These are phyloP conservation scores for Hydropsyche tenuis DNA, from an alignment of 1,140 invertebrate species.

Conservation along the genomic window DNA sequence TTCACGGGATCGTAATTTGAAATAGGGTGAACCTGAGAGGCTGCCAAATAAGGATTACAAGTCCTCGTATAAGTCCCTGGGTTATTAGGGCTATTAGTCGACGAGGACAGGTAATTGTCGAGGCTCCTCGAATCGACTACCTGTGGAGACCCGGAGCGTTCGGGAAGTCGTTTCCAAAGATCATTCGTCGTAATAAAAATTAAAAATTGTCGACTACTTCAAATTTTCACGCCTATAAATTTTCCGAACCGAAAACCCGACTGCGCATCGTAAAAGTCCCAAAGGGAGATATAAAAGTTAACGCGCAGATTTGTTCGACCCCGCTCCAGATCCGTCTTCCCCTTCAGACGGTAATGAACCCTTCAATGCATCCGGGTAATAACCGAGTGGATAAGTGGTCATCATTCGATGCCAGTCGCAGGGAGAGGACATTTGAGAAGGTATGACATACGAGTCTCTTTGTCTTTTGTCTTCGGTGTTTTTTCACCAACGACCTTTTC, in stretches of 20 bases:
- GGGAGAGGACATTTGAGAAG: slow-evolving; percentile 1
- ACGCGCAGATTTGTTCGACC: slow-evolving; percentile 1
- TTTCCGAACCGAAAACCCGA: background rate
- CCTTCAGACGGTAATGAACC: slow-evolving; percentile 23
- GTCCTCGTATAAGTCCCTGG: slow-evolving; percentile 11
- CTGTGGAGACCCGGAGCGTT: slow-evolving; percentile 29
- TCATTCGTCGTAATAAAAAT: slow-evolving; percentile 26
- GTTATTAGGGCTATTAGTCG: slow-evolving; percentile 38
- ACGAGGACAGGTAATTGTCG: slow-evolving; percentile 29
- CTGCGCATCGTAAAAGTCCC: background rate
- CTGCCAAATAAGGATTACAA: slow-evolving; percentile 36
- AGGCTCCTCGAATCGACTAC: background rate
- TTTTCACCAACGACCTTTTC: no score
- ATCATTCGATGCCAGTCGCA: slow-evolving; percentile 7
- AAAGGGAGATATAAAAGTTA: slow-evolving; percentile 11
- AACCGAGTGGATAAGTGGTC: slow-evolving; percentile 34
- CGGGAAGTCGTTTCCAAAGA: slow-evolving; percentile 25
- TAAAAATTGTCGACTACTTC: background rate
- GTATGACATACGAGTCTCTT: background rate
- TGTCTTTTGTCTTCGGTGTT: no score
- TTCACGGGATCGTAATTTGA: slow-evolving; percentile 36
- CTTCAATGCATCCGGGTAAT: slow-evolving; percentile 38
- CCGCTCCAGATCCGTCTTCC: background rate
- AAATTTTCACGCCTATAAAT: background rate
- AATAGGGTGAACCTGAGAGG: slow-evolving; percentile 40